phyloP scores from a whole-genome alignment of 1,140 invertebrate species.

The Meloidogyne hapla region DNA sequence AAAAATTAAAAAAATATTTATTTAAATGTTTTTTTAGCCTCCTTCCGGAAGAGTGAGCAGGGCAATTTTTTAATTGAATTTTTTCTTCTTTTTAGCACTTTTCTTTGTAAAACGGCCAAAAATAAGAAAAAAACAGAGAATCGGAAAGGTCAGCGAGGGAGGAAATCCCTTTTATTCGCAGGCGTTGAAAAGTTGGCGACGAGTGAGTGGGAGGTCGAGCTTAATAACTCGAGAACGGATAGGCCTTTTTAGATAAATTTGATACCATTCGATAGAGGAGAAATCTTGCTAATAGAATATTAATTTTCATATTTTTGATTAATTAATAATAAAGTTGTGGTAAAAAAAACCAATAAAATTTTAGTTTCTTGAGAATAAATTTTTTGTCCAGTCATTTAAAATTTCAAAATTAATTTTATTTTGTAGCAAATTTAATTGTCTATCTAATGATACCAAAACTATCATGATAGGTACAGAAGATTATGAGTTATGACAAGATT shows the following conservation, averaged over 20 bases:
- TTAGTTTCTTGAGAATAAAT: too few relatives aligned
- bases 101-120: background rate
- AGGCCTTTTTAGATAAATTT: background rate
- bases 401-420: too few relatives aligned
- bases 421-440: too few relatives aligned
- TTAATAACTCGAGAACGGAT: background rate
- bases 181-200: too few relatives aligned
- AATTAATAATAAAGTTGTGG: background rate
- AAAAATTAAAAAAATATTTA: background rate
- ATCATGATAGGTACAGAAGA: too few relatives aligned
- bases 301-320: too few relatives aligned
- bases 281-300: background rate
- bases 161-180: background rate
- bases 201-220: too few relatives aligned
- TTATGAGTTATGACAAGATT: too few relatives aligned
- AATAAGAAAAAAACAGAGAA: background rate
- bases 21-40: background rate
- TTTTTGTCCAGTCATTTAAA: too few relatives aligned
- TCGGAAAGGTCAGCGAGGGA: background rate
- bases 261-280: background rate
- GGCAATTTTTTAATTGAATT: slow-evolving; percentile 3
- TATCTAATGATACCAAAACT: too few relatives aligned
- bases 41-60: background rate
- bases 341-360: background rate
- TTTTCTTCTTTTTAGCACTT: background rate